Evolutionary conservation across 2,797 vertebrate species (phyloP).

Genomic region (Ciconia nigra): DNA sequence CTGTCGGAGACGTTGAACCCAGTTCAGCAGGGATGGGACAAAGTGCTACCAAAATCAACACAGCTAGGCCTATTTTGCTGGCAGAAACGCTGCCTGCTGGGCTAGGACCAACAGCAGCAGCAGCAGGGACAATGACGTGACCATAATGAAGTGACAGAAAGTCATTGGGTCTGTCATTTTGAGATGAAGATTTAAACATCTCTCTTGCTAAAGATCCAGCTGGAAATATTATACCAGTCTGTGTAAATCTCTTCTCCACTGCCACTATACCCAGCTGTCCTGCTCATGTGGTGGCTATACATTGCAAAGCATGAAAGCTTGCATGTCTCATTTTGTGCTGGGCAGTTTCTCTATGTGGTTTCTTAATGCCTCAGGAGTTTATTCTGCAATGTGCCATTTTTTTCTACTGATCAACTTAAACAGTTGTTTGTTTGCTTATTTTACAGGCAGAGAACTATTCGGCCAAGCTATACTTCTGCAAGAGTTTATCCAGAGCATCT

Average conservation of each 20-base stretch:
- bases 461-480: neutral
- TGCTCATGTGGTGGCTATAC: rapidly evolving
- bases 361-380: neutral
- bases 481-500: neutral
- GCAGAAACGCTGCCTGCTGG: neutral
- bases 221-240: neutral
- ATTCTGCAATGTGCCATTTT: neutral
- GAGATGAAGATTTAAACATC: neutral
- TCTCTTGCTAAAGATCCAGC: neutral
- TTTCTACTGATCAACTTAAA: neutral
- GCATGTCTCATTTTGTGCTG: neutral
- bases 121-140: neutral
- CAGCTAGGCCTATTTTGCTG: neutral
- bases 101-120: neutral
- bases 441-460: neutral
- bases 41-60: neutral
- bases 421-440: neutral
- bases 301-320: neutral
- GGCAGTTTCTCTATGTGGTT: neutral
- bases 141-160: neutral
- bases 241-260: neutral
- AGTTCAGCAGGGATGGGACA: neutral
- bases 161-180: neutral
- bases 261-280: neutral
- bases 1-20: neutral